Percentiles rank a stretch among this genome's conserved stretches.
Conservation (phyloP, 2,888 invertebrate species). For the Pseudolycoriella hygida region DNA sequence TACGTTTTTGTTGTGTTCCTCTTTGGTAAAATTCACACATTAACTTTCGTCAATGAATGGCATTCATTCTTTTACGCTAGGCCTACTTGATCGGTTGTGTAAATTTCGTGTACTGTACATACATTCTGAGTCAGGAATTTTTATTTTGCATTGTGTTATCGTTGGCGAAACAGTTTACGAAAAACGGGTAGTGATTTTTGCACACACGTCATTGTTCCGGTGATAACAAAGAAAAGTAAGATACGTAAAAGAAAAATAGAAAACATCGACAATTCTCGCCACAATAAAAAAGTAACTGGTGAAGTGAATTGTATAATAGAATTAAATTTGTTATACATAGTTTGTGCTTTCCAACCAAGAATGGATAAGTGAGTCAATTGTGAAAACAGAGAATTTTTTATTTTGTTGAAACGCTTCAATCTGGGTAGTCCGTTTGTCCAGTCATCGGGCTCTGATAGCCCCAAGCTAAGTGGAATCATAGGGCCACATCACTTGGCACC, state of each 20-base stretch:
- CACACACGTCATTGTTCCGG: no score
- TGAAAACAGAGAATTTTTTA: neutral
- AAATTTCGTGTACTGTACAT: neutral
- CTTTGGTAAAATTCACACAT: no score
- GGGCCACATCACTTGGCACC: conserved; percentile 9
- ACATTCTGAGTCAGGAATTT: no score
- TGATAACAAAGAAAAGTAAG: no score
- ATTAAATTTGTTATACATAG: no score
- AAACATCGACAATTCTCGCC: no score
- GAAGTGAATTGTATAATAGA: neutral
- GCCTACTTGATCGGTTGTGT: conserved; percentile 11
- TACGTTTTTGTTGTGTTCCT: no score
- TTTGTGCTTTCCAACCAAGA: neutral
- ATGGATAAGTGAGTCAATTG: neutral
- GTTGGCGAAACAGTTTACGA: no score
- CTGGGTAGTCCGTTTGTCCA: conserved; percentile 30
- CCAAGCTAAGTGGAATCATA: conserved; percentile 13
- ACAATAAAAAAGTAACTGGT: no score
- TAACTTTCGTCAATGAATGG: neutral
- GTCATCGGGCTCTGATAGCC: conserved; percentile 26
- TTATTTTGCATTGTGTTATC: no score
- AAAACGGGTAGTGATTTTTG: no score
- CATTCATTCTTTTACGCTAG: conserved; percentile 9
- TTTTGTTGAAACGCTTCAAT: conserved; percentile 15
- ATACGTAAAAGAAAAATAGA: no score